Evolutionary conservation across 2,113 vertebrate species (phyloP).

Genomic region (Poecile atricapillus): DNA sequence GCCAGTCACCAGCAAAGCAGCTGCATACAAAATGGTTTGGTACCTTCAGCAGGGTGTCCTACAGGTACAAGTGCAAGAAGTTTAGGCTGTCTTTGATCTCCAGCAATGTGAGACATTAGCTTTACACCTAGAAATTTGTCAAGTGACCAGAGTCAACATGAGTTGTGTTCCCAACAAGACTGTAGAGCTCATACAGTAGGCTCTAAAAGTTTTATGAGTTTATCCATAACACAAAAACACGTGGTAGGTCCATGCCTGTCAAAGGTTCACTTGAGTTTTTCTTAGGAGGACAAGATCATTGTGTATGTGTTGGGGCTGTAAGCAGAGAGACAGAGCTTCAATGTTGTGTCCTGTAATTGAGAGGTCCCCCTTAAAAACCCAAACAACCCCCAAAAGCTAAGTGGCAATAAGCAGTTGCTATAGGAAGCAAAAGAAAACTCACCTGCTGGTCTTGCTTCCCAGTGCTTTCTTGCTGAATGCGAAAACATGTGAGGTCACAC

Average conservation of each 20-base stretch:
- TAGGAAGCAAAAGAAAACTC: background rate
- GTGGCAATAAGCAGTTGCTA: background rate
- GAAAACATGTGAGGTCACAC: background rate
- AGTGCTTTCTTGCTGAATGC: background rate
- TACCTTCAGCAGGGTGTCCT: background rate
- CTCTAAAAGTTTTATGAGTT: background rate
- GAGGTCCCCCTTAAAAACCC: background rate
- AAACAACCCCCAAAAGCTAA: background rate
- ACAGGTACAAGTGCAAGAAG: background rate
- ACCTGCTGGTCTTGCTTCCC: background rate
- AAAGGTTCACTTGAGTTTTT: background rate
- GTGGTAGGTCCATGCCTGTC: fast-evolving
- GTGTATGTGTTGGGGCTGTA: background rate
- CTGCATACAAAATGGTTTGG: background rate
- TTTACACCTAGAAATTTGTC: background rate
- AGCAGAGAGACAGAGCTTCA: background rate
- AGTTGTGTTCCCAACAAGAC: background rate
- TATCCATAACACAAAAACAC: background rate
- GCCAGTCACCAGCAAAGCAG: background rate
- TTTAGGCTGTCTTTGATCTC: background rate
- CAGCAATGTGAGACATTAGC: background rate
- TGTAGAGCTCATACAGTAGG: background rate
- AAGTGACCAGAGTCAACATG: background rate
- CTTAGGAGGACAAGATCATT: background rate
- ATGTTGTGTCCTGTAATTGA: background rate